Conservation (phyloP, 2,113 vertebrate genomes). For the Xiphorhynchus elegans region DNA sequence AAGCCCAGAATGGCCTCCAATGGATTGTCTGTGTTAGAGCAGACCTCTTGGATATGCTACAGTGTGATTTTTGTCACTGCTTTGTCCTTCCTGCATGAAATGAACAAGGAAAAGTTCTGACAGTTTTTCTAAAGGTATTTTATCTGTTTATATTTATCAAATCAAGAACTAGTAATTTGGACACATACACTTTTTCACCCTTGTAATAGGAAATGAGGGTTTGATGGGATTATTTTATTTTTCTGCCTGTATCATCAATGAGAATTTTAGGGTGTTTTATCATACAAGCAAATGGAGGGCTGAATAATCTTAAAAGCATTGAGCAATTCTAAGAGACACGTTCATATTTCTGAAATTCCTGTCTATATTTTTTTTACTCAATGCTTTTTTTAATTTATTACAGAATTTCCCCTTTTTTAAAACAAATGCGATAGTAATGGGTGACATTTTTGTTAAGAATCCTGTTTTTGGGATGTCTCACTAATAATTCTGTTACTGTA, state of each 20-base stretch:
- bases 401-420: not conserved
- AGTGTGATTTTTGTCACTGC: not conserved
- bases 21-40: not conserved
- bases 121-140: not conserved
- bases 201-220: not conserved
- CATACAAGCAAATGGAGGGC: not conserved
- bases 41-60: not conserved
- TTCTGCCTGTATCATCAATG: not conserved
- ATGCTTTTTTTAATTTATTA: not conserved
- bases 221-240: not conserved
- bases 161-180: not conserved
- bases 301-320: not conserved
- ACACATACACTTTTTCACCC: too few relatives aligned
- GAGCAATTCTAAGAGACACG: accelerated
- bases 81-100: not conserved
- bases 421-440: not conserved
- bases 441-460: not conserved
- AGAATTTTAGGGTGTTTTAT: not conserved
- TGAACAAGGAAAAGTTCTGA: not conserved
- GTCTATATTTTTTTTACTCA: not conserved
- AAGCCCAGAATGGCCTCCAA: not conserved
- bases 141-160: not conserved
- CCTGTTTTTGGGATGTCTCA: accelerated
- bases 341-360: not conserved
- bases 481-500: not conserved